Evolutionary conservation across 1,140 invertebrate genomes (phyloP).

Genomic region (Monomorium pharaonis): DNA sequence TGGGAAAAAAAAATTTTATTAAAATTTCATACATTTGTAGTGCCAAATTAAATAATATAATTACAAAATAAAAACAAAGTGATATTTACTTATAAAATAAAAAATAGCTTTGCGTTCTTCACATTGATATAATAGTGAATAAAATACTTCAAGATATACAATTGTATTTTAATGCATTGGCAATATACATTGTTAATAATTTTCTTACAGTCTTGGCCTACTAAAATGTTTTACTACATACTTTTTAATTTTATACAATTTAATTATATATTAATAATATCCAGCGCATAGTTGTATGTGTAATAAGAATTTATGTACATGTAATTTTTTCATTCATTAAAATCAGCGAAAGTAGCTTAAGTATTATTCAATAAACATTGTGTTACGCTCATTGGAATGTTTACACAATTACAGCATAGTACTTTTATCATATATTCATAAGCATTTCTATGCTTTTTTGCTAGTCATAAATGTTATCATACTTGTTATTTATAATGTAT

Average conservation of each 20-base stretch:
- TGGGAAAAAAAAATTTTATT: too few relatives aligned
- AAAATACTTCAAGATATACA: neutral
- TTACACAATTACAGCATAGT: slow-evolving; percentile 18
- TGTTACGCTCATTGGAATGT: slow-evolving; percentile 22
- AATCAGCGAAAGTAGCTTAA: neutral
- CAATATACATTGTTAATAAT: neutral
- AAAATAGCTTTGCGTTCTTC: slow-evolving; percentile 9
- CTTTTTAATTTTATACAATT: neutral
- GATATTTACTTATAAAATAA: slow-evolving; percentile 44
- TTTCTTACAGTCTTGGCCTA: neutral
- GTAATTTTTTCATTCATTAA: neutral
- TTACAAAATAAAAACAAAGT: slow-evolving; percentile 8
- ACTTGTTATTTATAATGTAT: neutral
- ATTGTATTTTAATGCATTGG: neutral
- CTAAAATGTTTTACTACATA: neutral
- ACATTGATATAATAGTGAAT: neutral
- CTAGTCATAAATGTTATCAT: neutral
- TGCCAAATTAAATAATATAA: too few relatives aligned
- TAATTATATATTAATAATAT: neutral
- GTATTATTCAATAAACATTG: neutral
- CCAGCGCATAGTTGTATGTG: neutral
- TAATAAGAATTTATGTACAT: neutral
- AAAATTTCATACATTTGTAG: too few relatives aligned
- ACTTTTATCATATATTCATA: neutral
- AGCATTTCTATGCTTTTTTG: neutral